Percentiles rank a stretch among this genome's conserved stretches.
Evolutionary conservation across 2,113 vertebrate species (phyloP).

Genomic region (Scalopus aquaticus): DNA sequence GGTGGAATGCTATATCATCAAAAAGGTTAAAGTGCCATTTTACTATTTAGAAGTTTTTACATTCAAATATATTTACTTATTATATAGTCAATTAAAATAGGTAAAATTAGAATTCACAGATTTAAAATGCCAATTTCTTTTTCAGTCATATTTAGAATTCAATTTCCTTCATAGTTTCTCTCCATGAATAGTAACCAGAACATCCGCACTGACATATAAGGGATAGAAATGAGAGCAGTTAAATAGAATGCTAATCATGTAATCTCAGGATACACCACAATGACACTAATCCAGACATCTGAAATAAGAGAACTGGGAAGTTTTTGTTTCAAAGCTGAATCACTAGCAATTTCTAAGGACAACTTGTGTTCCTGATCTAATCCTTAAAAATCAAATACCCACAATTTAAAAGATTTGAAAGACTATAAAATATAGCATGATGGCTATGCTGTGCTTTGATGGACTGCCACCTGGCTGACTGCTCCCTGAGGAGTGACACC

Average conservation of each 20-base stretch:
- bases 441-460: background rate
- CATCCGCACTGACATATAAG: background rate
- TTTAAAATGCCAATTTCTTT: background rate
- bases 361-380: background rate
- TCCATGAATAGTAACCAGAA: background rate
- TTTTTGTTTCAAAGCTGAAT: slow-evolving; percentile 36
- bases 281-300: background rate
- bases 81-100: slow-evolving; percentile 20
- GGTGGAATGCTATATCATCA: background rate
- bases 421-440: background rate
- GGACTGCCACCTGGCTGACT: background rate
- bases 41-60: background rate
- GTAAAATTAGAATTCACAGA: slow-evolving; percentile 34
- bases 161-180: background rate
- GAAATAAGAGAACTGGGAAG: background rate
- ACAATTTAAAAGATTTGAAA: background rate
- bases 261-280: slow-evolving; percentile 34
- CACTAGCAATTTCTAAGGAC: slow-evolving; percentile 16
- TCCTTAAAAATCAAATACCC: too few relatives aligned
- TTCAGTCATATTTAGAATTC: slow-evolving; percentile 4
- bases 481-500: too few relatives aligned
- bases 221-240: background rate
- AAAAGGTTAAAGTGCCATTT: slow-evolving; percentile 8
- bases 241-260: background rate
- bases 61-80: slow-evolving; percentile 17